phyloP scores from a whole-genome alignment of 2,888 invertebrate species.

The Lepas anatifera region DNA sequence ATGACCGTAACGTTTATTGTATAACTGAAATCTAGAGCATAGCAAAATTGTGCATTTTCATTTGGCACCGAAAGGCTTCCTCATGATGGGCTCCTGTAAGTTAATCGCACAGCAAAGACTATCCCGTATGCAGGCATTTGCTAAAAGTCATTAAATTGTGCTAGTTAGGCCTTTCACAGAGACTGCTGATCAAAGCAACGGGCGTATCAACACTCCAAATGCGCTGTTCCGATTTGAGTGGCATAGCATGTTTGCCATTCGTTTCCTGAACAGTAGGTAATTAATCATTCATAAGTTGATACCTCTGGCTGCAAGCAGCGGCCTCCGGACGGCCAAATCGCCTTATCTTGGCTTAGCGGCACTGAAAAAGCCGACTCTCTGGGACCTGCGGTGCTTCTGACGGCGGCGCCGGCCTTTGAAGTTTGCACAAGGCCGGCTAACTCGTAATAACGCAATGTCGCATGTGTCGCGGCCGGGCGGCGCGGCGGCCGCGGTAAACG shows the following conservation, averaged over 20 bases:
- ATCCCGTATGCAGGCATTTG: too few species aligned
- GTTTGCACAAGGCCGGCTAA: not conserved
- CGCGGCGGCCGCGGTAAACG: not conserved
- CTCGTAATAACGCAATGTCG: slow-evolving; percentile 6
- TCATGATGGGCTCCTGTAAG: too few species aligned
- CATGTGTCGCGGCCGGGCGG: not conserved
- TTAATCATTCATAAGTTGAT: not conserved
- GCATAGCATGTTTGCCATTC: not conserved
- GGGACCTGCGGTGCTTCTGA: not conserved
- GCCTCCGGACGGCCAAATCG: not conserved
- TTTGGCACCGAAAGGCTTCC: too few species aligned
- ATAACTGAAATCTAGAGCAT: too few species aligned
- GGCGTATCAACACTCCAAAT: too few species aligned
- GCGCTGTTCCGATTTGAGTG: not conserved
- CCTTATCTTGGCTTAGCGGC: slow-evolving; percentile 2
- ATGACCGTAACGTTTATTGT: too few species aligned
- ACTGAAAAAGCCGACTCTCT: not conserved
- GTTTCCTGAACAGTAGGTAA: not conserved
- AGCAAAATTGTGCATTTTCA: too few species aligned
- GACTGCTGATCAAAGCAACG: too few species aligned
- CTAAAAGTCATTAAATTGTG: too few species aligned
- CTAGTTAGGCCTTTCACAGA: too few species aligned
- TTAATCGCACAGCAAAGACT: too few species aligned
- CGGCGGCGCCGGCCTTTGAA: not conserved
- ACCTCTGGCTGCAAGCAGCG: not conserved